phyloP scores from a whole-genome alignment of 2,888 invertebrate genomes.

The Brachycybe producta region DNA sequence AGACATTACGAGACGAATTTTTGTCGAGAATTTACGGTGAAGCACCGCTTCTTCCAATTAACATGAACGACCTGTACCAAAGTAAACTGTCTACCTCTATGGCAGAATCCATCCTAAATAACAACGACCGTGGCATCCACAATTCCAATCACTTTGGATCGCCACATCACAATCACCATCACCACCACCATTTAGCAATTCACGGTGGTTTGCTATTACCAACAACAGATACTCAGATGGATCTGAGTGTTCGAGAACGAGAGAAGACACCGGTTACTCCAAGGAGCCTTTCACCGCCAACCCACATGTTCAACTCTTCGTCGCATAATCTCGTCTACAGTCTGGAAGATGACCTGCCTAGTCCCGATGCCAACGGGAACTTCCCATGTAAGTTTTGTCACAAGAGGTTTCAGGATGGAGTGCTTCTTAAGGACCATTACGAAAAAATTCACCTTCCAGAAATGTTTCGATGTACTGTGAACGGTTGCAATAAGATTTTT shows the following conservation, averaged over 20 bases:
- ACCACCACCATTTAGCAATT: conserved; percentile 39
- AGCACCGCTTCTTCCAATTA: conserved; percentile 34
- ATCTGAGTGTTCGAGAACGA: neutral
- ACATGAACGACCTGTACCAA: conserved; percentile 47
- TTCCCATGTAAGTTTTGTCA: conserved; percentile 58
- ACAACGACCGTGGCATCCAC: conserved; percentile 39
- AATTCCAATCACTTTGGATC: conserved; percentile 37
- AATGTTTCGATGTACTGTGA: conserved; percentile 59
- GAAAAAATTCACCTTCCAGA: conserved; percentile 53
- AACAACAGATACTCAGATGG: conserved; percentile 31
- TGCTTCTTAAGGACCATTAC: conserved; percentile 56
- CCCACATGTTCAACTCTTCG: conserved; percentile 18
- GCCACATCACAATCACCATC: too few species aligned
- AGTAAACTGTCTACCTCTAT: conserved; percentile 39
- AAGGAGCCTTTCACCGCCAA: neutral
- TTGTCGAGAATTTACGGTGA: conserved; percentile 64
- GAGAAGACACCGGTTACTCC: neutral
- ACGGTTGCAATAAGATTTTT: conserved; percentile 63
- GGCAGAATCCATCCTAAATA: conserved; percentile 39
- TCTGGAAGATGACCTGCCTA: conserved; percentile 48
- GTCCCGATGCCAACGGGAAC: conserved; percentile 50
- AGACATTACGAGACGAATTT: conserved; percentile 55
- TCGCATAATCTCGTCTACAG: conserved; percentile 41
- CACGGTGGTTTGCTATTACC: conserved; percentile 40
- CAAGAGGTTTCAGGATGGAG: conserved; percentile 47